Evolutionary conservation across 2,113 vertebrate genomes (phyloP), one percentile per base, ranked within the genome.

Genomic region (Hirundichthys speculiger): DNA sequence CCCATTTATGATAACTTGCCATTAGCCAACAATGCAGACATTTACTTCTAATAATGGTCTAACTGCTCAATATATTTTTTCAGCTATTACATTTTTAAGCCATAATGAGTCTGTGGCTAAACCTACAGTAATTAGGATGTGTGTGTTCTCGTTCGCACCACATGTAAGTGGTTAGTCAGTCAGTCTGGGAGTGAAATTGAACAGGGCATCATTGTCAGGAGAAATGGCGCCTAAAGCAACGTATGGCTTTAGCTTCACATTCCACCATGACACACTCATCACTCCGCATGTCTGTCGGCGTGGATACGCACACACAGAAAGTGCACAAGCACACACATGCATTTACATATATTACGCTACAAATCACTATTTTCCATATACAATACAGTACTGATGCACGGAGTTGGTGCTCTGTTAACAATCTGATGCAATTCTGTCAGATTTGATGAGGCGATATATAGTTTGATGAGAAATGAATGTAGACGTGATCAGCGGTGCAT

Each of bases 201-300:
- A 84, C 74, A 84, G 75, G 85, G 82, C 79, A 87, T 87, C 79
- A 76, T 73, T 86, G 82, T 89, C 64, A 87, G 54, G 14, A 74
- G 30, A 87, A 80, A 88, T 62, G 65, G 72, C 18, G 83, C 90
- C 89, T 75, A 71, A 61, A 89, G 88, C 87, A 67, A 80, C 9
- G 62, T 74, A 80, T 86, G 73, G 78, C 74, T 76, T 81, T 18
- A 64, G 71, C 77, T 69, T 81, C 75, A 69, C 84, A 90, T 89
- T 88, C 84, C 84, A 80, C 50, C 65, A 54, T 9, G 68, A 82
- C 80, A 69, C 34, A 53, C 63, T 89, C 86, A 86, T 82, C 71
- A 73, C 25, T 8, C 30, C 61, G 56, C 73, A 59, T 18, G 58
- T 68, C 75, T 71, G 56, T 72, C 64, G 75, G 68, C 53, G 51